Percentiles rank a stretch among this genome's conserved stretches.
Conservation (phyloP, 2,113 vertebrate species). For the Crotalus horridus region DNA sequence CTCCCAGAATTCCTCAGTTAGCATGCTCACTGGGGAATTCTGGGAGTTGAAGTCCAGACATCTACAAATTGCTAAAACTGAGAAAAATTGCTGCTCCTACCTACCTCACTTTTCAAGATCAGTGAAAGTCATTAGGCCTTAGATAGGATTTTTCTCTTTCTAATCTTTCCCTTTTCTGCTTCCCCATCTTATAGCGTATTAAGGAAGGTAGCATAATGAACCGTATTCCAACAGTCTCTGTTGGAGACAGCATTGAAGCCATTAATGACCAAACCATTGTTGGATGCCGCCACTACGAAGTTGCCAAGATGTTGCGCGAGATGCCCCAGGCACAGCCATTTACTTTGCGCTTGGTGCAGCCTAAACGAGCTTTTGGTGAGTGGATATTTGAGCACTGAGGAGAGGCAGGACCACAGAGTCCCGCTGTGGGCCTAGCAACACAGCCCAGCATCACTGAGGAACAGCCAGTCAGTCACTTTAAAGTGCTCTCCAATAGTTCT, state of each 20-base stretch:
- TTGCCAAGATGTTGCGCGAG: slow-evolving; percentile 96
- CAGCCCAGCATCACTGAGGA: background rate
- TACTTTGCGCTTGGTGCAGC: slow-evolving; percentile 89
- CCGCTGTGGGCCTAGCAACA: background rate
- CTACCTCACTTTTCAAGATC: background rate
- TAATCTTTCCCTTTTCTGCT: rapidly evolving
- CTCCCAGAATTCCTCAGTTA: background rate
- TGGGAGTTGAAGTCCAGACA: background rate
- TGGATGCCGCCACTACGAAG: slow-evolving; percentile 95
- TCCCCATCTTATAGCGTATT: slow-evolving; percentile 76
- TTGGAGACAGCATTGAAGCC: slow-evolving; percentile 96
- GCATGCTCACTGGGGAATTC: background rate
- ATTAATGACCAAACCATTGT: slow-evolving; percentile 97
- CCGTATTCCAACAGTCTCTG: slow-evolving; percentile 78
- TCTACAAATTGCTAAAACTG: background rate
- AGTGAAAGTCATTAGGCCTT: background rate
- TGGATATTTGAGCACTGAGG: background rate
- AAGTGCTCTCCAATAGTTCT: background rate
- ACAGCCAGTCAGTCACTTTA: background rate
- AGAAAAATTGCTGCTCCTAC: background rate
- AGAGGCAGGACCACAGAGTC: too few species aligned
- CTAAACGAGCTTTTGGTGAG: slow-evolving; percentile 94
- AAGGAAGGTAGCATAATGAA: slow-evolving; percentile 95
- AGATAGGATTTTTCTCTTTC: background rate
- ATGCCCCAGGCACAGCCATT: slow-evolving; percentile 84